Evolutionary conservation across 2,797 vertebrate genomes (phyloP).

Genomic region (Urophycis tenuis): DNA sequence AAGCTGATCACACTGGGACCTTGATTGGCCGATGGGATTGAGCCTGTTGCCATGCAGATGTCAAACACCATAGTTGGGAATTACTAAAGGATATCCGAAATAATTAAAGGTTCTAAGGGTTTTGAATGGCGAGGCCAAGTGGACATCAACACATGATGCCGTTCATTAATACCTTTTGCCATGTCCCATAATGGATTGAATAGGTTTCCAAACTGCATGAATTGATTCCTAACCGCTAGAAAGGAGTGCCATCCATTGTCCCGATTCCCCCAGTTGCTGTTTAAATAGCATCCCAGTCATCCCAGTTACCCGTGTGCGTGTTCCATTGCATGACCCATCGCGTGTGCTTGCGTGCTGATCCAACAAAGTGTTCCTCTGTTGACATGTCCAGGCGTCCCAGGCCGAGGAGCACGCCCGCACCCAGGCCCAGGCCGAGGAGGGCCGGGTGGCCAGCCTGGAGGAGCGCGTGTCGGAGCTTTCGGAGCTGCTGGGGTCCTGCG

Average conservation of each 20-base stretch:
- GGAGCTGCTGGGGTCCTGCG: slow-evolving; percentile 80
- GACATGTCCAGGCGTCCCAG: slow-evolving; percentile 63
- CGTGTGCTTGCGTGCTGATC: background rate
- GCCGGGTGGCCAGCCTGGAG: slow-evolving; percentile 79
- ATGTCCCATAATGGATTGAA: background rate
- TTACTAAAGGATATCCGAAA: too few species aligned
- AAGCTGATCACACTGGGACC: too few species aligned
- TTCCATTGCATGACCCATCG: background rate
- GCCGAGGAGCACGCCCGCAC: slow-evolving; percentile 76
- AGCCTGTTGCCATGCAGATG: background rate
- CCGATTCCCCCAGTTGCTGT: background rate
- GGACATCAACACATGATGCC: background rate
- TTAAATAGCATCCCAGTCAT: too few species aligned
- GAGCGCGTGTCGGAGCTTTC: slow-evolving; percentile 81
- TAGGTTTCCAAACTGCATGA: background rate
- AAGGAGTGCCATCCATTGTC: background rate
- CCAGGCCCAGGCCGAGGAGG: slow-evolving; percentile 77
- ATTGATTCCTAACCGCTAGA: background rate
- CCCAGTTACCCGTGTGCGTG: too few species aligned
- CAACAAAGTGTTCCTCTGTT: background rate
- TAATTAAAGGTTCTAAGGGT: background rate
- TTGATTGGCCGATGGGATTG: background rate
- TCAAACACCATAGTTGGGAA: background rate
- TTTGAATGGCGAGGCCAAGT: background rate
- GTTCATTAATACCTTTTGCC: background rate